Percentiles rank a stretch among this genome's conserved stretches.
Evolutionary conservation across 2,888 invertebrate genomes (phyloP).

Genomic region (Acleris laterana): DNA sequence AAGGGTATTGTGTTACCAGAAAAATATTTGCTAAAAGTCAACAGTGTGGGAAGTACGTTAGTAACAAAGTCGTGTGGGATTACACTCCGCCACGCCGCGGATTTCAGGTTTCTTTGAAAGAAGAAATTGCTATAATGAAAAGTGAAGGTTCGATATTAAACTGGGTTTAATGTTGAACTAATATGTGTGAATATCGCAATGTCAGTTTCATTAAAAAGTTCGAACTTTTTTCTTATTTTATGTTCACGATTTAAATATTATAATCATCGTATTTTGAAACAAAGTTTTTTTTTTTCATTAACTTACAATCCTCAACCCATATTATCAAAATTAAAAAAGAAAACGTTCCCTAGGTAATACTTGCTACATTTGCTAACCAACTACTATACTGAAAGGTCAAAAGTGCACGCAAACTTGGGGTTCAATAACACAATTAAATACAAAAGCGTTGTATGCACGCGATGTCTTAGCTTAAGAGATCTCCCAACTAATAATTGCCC

Average conservation of each 20-base stretch:
- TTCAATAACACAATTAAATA: not conserved
- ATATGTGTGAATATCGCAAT: too few species aligned
- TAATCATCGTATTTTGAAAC: too few species aligned
- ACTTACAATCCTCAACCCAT: too few species aligned
- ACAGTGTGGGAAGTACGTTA: not conserved
- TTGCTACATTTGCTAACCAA: not conserved
- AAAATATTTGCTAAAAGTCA: not conserved
- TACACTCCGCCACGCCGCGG: not conserved
- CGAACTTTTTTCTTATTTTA: too few species aligned
- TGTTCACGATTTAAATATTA: too few species aligned
- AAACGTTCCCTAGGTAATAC: too few species aligned
- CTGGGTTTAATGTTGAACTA: not conserved
- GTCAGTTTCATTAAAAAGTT: too few species aligned
- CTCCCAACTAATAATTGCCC: not conserved
- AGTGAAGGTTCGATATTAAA: conserved; percentile 4
- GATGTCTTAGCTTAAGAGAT: not conserved
- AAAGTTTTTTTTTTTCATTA: too few species aligned
- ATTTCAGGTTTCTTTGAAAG: conserved; percentile 1
- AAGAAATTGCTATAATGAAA: conserved; percentile 13
- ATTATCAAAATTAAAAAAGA: too few species aligned
- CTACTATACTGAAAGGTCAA: not conserved
- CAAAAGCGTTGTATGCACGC: not conserved
- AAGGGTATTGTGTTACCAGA: conserved; percentile 14
- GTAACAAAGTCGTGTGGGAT: not conserved
- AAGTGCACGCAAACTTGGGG: not conserved